A percentile compares a stretch with the other conserved stretches of the same genome.
Conservation (phyloP, 1,140 invertebrate species). For the Tyrophagus putrescentiae region DNA sequence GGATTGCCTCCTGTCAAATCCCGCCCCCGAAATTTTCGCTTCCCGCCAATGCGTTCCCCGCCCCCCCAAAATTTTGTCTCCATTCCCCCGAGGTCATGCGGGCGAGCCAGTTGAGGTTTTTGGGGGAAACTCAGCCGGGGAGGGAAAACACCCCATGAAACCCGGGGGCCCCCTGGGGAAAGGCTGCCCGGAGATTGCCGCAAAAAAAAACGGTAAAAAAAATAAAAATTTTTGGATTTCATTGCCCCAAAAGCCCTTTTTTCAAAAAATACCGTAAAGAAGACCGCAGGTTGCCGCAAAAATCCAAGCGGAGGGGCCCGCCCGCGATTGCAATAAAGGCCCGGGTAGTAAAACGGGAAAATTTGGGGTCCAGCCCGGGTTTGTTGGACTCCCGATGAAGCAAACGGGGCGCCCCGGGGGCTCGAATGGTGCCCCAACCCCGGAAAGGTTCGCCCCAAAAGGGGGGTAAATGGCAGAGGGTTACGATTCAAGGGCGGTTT, state of each 20-base stretch:
- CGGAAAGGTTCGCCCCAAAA: conserved; percentile 43
- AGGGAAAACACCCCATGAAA: conserved; percentile 74
- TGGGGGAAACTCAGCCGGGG: conserved; percentile 76
- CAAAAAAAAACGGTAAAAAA: too few relatives aligned
- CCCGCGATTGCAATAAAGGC: conserved; percentile 74
- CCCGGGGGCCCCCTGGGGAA: conserved; percentile 46
- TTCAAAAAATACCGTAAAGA: too few relatives aligned
- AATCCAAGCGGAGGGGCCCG: conserved; percentile 75
- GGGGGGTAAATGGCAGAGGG: conserved; percentile 41
- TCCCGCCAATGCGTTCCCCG: conserved; percentile 92
- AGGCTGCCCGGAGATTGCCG: conserved; percentile 52
- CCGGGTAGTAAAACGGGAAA: conserved; percentile 72
- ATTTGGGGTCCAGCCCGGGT: conserved; percentile 73
- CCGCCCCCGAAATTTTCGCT: conserved; percentile 50
- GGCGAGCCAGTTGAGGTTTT: conserved; percentile 89
- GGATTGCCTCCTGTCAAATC: conserved; percentile 20
- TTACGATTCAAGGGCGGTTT: conserved; percentile 37
- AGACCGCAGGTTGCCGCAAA: conserved; percentile 73
- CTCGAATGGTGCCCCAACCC: conserved; percentile 42
- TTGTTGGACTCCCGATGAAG: conserved; percentile 58
- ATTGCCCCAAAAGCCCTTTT: conserved; percentile 19
- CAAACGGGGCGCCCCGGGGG: conserved; percentile 36
- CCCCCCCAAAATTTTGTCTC: conserved; percentile 97
- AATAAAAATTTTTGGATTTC: too few relatives aligned
- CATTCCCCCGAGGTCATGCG: conserved; percentile 87